A percentile compares a stretch with the other conserved stretches of the same genome.
Evolutionary conservation across 2,113 vertebrate genomes (phyloP).

Genomic region (Oreochromis niloticus): DNA sequence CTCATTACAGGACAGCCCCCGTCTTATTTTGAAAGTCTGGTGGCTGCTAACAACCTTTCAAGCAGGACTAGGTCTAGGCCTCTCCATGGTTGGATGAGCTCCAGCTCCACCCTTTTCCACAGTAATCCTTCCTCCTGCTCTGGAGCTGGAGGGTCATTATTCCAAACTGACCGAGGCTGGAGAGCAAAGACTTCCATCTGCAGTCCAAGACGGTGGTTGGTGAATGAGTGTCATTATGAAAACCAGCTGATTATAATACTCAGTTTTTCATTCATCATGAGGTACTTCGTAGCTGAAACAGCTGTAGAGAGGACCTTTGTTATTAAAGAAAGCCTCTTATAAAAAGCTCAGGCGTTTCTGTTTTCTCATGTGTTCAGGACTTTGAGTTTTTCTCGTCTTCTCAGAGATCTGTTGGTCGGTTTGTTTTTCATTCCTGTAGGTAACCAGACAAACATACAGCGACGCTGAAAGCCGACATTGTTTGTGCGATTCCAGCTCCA

Average conservation of each 20-base stretch:
- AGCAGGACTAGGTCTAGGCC: background rate
- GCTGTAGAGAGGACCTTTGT: background rate
- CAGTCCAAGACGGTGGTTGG: background rate
- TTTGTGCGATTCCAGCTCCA: background rate
- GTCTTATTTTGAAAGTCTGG: background rate
- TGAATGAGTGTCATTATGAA: no score
- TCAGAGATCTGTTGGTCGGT: background rate
- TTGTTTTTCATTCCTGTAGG: background rate
- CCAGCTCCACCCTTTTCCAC: background rate
- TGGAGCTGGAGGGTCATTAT: background rate
- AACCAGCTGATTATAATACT: no score
- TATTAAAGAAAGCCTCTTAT: background rate
- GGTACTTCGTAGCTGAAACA: background rate
- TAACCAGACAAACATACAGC: background rate
- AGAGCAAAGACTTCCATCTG: background rate
- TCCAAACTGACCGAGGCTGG: accelerated
- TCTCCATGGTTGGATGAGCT: background rate
- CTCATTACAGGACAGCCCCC: accelerated
- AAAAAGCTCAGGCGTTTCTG: background rate
- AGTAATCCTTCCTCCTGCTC: background rate
- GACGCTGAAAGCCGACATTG: background rate
- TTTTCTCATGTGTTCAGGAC: background rate
- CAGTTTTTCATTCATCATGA: background rate
- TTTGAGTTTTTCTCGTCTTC: background rate
- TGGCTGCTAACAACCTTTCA: accelerated